Conservation (phyloP, 2,113 vertebrate species). For the Brachirus orientalis region DNA sequence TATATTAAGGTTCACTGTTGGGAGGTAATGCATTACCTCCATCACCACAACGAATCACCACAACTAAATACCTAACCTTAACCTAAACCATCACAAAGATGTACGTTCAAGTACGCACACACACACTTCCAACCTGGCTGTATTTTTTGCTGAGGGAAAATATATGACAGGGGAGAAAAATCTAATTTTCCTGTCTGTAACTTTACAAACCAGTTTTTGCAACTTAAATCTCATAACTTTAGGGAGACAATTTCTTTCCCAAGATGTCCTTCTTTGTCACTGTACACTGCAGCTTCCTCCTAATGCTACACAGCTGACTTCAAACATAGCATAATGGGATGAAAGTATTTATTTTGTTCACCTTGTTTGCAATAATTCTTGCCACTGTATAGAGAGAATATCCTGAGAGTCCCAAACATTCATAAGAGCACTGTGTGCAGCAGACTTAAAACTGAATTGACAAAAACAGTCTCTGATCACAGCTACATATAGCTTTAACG, state of each 20-base stretch:
- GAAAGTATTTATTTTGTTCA: not conserved
- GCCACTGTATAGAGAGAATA: too few relatives aligned
- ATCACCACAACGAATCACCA: too few relatives aligned
- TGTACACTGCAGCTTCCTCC: not conserved
- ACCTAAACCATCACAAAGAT: too few relatives aligned
- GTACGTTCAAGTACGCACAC: not conserved
- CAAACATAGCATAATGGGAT: not conserved
- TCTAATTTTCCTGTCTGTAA: not conserved
- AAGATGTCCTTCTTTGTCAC: conserved; percentile 15
- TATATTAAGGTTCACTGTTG: too few relatives aligned
- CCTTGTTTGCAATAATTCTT: not conserved
- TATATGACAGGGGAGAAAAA: not conserved
- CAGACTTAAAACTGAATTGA: too few relatives aligned
- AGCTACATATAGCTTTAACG: too few relatives aligned
- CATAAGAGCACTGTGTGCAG: too few relatives aligned
- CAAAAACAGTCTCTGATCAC: too few relatives aligned
- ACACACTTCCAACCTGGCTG: not conserved
- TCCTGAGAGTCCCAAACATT: too few relatives aligned
- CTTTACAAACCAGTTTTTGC: conserved; percentile 20
- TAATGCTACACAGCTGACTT: conserved; percentile 6
- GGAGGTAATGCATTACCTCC: too few relatives aligned
- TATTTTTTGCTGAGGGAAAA: conserved; percentile 18
- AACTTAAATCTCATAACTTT: conserved; percentile 45
- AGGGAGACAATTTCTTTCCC: conserved; percentile 25
- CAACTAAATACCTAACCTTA: too few relatives aligned